Percentiles rank a stretch among this genome's conserved stretches.
Conservation (phyloP, 1,140 invertebrate genomes). For the Brachionus calyciflorus region DNA sequence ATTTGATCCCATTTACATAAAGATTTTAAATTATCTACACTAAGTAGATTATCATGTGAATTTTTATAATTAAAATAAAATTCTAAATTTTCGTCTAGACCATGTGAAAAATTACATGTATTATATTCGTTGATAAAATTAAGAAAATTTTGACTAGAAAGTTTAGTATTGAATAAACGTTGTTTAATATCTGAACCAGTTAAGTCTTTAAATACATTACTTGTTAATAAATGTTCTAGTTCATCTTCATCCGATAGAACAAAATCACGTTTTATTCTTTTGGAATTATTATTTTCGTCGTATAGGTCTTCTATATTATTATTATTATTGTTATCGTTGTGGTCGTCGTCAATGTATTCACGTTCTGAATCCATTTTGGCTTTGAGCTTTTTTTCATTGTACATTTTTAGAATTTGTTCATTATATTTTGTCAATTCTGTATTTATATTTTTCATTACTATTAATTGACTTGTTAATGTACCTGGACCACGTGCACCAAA, state of each 20-base stretch:
- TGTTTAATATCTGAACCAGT: not conserved
- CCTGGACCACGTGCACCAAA: conserved; percentile 32
- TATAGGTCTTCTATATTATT: not conserved
- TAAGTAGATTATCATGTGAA: not conserved
- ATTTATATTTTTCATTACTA: conserved; percentile 43
- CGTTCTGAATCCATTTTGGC: not conserved
- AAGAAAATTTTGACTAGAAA: not conserved
- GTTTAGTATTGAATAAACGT: no score
- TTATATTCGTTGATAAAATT: not conserved
- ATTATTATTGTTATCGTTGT: conserved; percentile 1
- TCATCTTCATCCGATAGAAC: no score
- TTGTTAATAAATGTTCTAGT: no score
- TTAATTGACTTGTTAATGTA: conserved; percentile 28
- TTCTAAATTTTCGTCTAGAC: conserved; percentile 5
- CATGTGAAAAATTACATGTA: conserved; percentile 1
- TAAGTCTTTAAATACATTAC: not conserved
- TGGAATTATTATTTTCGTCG: not conserved
- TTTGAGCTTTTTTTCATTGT: conserved; percentile 15
- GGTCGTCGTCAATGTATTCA: not conserved
- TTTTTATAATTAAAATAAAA: conserved; percentile 20
- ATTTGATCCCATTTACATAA: conserved; percentile 18
- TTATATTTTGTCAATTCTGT: conserved; percentile 21
- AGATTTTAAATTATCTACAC: not conserved
- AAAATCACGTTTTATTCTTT: no score
- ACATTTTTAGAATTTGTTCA: not conserved